These are phyloP conservation scores for Scaptodrosophila lebanonensis DNA, from an alignment of 1,140 invertebrate species.

Conservation along the genomic window DNA sequence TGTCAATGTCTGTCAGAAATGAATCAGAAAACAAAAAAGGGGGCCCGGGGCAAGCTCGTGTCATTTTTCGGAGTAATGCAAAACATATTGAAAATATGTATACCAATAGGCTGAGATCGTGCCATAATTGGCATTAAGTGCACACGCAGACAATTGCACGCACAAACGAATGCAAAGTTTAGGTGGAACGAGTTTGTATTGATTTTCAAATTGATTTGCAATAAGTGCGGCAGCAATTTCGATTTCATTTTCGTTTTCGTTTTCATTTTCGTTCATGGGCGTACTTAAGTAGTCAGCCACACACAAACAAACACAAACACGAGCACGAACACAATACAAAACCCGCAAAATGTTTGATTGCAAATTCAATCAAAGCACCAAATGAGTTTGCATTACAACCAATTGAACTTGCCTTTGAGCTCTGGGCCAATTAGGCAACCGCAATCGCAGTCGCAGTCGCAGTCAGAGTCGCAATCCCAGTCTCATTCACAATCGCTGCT, in stretches of 20 bases:
- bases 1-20: too few species aligned
- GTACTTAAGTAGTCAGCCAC: too few species aligned
- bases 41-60: slow-evolving; percentile 10
- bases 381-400: slow-evolving; percentile 35
- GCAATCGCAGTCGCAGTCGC: too few species aligned
- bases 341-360: slow-evolving; percentile 38
- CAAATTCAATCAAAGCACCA: slow-evolving; percentile 34
- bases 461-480: too few species aligned
- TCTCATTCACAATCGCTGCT: too few species aligned
- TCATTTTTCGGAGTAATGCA: slow-evolving; percentile 38
- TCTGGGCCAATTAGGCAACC: slow-evolving; percentile 37
- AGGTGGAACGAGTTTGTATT: slow-evolving; percentile 20
- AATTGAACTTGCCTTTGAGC: slow-evolving; percentile 59
- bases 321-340: too few species aligned
- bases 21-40: too few species aligned
- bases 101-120: slow-evolving; percentile 22
- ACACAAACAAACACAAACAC: too few species aligned
- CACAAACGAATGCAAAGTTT: slow-evolving; percentile 14
- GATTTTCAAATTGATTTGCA: slow-evolving; percentile 15
- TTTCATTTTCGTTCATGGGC: too few species aligned
- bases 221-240: background rate
- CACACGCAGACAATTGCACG: slow-evolving; percentile 13
- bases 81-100: too few species aligned
- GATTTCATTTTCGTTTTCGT: too few species aligned
- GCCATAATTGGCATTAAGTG: slow-evolving; percentile 65